Conservation (phyloP, 2,113 vertebrate species). For the Hyla sarda region DNA sequence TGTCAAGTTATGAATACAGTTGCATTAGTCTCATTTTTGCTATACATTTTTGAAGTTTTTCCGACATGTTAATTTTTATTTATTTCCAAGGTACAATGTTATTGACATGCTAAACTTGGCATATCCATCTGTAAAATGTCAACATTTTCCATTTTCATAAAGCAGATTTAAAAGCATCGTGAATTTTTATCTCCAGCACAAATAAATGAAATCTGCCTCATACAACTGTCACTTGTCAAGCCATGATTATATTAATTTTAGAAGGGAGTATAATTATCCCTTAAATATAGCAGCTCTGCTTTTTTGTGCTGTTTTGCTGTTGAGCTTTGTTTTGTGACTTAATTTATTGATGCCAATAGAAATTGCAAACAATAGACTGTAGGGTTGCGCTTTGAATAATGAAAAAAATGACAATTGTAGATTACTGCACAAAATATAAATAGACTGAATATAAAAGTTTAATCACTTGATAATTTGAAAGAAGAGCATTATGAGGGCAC, state of each 20-base stretch:
- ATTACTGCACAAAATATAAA: neutral
- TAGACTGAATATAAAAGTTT: neutral
- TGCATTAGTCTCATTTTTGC: neutral
- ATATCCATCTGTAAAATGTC: slow-evolving; percentile 37
- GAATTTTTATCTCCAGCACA: slow-evolving; percentile 25
- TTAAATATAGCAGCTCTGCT: slow-evolving; percentile 15
- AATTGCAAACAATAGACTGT: slow-evolving; percentile 17
- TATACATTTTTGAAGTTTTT: neutral
- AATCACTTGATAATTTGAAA: neutral
- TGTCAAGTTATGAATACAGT: neutral
- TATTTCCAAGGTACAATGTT: neutral
- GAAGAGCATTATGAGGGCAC: neutral
- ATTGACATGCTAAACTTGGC: slow-evolving; percentile 20
- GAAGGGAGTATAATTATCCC: neutral
- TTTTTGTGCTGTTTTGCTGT: neutral
- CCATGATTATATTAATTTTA: slow-evolving; percentile 4
- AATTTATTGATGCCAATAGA: slow-evolving; percentile 15
- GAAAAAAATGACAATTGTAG: neutral
- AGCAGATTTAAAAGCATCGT: neutral
- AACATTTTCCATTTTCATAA: slow-evolving; percentile 26
- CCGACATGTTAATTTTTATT: neutral
- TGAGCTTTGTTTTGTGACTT: slow-evolving; percentile 20
- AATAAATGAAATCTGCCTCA: slow-evolving; percentile 13
- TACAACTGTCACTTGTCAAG: slow-evolving; percentile 38
- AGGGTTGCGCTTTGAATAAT: neutral